phyloP scores from a whole-genome alignment of 2,113 vertebrate species.

The Lamprologus sp. region DNA sequence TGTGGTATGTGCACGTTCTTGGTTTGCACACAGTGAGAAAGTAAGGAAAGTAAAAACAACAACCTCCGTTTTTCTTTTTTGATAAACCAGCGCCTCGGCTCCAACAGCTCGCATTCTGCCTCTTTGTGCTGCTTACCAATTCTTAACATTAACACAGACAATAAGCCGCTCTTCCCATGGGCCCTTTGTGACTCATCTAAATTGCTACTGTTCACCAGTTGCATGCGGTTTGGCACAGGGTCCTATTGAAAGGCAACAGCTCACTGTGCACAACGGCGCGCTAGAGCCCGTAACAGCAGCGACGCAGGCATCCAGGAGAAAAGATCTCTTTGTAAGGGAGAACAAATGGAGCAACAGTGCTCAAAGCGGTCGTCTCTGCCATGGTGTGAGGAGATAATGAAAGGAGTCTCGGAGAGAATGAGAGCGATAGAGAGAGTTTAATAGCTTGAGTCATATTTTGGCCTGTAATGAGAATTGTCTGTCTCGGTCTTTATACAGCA shows the following conservation, averaged over 20 bases:
- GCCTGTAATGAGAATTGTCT: not conserved
- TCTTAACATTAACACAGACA: constrained; percentile 28
- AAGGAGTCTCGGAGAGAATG: constrained; percentile 8
- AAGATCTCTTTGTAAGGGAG: constrained; percentile 42
- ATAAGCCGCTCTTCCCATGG: constrained; percentile 16
- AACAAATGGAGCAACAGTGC: constrained; percentile 45
- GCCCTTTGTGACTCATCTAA: constrained; percentile 49
- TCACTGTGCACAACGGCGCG: constrained; percentile 1
- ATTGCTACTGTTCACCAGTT: constrained; percentile 33
- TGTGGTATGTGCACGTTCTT: not conserved
- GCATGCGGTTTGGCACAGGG: not conserved
- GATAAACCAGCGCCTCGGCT: not conserved
- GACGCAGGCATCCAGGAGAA: constrained; percentile 13
- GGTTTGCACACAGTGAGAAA: not conserved
- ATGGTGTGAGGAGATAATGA: constrained; percentile 37
- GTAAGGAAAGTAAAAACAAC: not conserved
- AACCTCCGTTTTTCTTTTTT: not conserved
- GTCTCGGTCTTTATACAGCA: not conserved
- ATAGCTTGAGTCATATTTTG: not conserved
- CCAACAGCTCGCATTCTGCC: not conserved
- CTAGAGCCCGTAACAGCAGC: not conserved
- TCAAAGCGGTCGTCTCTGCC: constrained; percentile 10
- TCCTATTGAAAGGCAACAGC: constrained; percentile 9
- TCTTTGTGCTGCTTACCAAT: not conserved
- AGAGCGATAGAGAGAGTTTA: not conserved